phyloP scores from a whole-genome alignment of 2,113 vertebrate genomes.

The Gymnocephalus cernua region DNA sequence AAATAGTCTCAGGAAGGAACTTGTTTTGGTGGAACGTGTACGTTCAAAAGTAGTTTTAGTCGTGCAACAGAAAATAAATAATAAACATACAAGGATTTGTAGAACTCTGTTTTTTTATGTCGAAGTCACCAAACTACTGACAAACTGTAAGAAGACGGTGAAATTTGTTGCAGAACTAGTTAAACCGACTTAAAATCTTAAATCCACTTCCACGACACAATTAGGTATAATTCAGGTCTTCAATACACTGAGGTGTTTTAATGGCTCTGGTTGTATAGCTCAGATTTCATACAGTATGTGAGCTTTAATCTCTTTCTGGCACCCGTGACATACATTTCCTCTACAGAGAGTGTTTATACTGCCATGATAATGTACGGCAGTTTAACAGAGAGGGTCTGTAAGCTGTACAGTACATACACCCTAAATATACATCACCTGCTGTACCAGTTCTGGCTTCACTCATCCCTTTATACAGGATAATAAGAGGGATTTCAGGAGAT shows the following conservation, averaged over 20 bases:
- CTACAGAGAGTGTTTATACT: conserved; percentile 17
- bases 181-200: background rate
- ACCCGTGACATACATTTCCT: background rate
- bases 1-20: too few species aligned
- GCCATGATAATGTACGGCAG: conserved; percentile 9
- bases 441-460: background rate
- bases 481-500: conserved; percentile 12
- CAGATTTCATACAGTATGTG: background rate
- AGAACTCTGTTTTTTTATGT: background rate
- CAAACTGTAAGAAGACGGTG: background rate
- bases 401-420: background rate
- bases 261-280: conserved; percentile 4
- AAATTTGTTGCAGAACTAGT: background rate
- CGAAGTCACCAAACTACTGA: background rate
- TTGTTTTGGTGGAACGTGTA: too few species aligned
- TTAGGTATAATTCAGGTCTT: conserved; percentile 1
- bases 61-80: too few species aligned
- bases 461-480: background rate
- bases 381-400: conserved; percentile 14
- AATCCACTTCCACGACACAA: conserved; percentile 6
- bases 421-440: background rate
- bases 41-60: too few species aligned
- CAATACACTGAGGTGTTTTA: background rate
- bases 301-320: background rate
- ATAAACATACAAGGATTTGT: background rate